Evolutionary conservation across 2,797 vertebrate species (phyloP).

Genomic region (Peromyscus attwateri): DNA sequence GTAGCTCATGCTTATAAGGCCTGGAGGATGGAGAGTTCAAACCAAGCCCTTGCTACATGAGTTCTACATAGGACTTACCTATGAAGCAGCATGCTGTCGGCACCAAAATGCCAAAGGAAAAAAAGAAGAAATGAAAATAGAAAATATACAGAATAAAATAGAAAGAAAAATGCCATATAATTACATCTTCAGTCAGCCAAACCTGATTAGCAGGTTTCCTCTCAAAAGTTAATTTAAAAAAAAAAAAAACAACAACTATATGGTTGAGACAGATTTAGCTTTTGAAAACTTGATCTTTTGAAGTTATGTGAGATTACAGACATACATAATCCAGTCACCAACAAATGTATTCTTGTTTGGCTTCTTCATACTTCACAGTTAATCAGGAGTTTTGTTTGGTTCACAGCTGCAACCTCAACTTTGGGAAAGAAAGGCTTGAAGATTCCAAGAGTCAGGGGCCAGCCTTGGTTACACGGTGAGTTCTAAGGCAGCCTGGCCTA

Average conservation of each 20-base stretch:
- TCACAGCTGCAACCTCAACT: background rate
- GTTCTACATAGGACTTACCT: background rate
- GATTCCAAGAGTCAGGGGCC: background rate
- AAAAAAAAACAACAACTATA: too few relatives aligned
- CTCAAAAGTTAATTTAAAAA: background rate
- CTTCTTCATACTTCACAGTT: background rate
- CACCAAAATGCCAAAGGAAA: background rate
- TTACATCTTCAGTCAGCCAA: background rate
- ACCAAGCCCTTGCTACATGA: background rate
- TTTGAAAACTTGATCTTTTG: background rate
- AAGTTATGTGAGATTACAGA: background rate
- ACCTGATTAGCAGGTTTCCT: background rate
- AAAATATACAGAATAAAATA: background rate
- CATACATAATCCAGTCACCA: background rate
- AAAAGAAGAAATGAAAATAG: background rate
- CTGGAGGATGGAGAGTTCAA: background rate
- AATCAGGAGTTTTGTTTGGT: background rate
- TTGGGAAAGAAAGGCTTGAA: background rate
- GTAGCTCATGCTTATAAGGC: background rate
- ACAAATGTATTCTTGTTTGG: background rate
- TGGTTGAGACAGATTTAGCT: background rate
- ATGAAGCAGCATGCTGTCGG: background rate
- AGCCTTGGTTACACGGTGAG: background rate
- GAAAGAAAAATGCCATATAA: background rate
- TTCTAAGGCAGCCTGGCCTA: background rate